Conservation (phyloP, 2,797 vertebrate species). For the Rhadinocentrus ornatus region DNA sequence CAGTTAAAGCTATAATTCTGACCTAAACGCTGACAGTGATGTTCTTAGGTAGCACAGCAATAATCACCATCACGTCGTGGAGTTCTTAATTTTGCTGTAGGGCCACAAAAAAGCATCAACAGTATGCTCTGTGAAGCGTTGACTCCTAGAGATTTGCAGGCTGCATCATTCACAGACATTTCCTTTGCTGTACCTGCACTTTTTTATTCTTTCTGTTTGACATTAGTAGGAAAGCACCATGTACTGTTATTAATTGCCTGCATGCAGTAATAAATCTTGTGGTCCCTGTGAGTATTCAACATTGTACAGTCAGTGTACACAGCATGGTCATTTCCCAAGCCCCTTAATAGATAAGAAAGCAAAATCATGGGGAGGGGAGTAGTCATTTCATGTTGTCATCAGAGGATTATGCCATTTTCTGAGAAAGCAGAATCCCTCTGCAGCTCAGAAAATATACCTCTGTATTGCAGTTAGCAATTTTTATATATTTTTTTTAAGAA, state of each 20-base stretch:
- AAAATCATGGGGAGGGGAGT: slow-evolving; percentile 57
- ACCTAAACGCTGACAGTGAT: slow-evolving; percentile 48
- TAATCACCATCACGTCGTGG: slow-evolving; percentile 39
- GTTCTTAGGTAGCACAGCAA: slow-evolving; percentile 45
- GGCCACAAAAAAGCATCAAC: slow-evolving; percentile 47
- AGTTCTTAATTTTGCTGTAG: slow-evolving; percentile 28
- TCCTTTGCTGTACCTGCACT: slow-evolving; percentile 81
- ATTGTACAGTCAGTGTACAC: slow-evolving; percentile 74
- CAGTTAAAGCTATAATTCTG: slow-evolving; percentile 40
- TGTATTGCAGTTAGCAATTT: slow-evolving; percentile 24
- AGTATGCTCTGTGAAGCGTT: slow-evolving; percentile 33
- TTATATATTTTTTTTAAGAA: background rate
- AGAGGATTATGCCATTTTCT: slow-evolving; percentile 59
- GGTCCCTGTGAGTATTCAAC: slow-evolving; percentile 75
- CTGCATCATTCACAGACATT: slow-evolving; percentile 71
- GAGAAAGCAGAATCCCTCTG: slow-evolving; percentile 50
- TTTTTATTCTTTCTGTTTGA: slow-evolving; percentile 75
- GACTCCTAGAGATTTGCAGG: slow-evolving; percentile 68
- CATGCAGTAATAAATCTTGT: slow-evolving; percentile 81
- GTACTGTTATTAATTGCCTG: slow-evolving; percentile 82
- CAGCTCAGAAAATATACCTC: slow-evolving; percentile 19
- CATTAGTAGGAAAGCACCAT: slow-evolving; percentile 67
- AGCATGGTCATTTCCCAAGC: slow-evolving; percentile 75
- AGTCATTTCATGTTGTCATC: slow-evolving; percentile 44
- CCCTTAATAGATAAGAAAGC: slow-evolving; percentile 72